A percentile compares a stretch with the other conserved stretches of the same genome.
These are phyloP conservation scores for Carcinoscorpius rotundicauda DNA, from an alignment of 1,140 invertebrate species.

Conservation along the genomic window DNA sequence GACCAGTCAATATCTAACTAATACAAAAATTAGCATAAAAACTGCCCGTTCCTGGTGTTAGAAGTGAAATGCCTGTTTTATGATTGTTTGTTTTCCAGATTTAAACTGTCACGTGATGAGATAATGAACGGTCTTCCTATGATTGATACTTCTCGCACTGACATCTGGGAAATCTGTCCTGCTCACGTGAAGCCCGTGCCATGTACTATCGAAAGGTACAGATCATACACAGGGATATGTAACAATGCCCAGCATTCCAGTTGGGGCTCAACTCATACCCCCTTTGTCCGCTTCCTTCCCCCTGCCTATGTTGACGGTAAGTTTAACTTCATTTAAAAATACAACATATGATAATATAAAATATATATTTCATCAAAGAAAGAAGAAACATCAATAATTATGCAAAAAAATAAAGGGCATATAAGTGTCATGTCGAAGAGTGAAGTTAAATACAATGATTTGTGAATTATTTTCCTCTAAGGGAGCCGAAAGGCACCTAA, in stretches of 20 bases:
- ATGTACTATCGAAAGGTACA: slow-evolving; percentile 52
- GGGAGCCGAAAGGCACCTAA: too few species aligned
- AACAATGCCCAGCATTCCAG: slow-evolving; percentile 80
- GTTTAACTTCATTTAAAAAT: neutral
- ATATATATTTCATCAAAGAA: too few species aligned
- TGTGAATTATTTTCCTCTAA: too few species aligned
- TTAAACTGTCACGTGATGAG: slow-evolving; percentile 70
- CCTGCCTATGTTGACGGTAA: slow-evolving; percentile 27
- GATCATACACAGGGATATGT: slow-evolving; percentile 76
- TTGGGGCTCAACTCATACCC: slow-evolving; percentile 71
- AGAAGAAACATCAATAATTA: too few species aligned
- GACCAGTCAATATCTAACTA: too few species aligned
- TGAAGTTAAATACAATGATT: too few species aligned
- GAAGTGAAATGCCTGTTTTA: too few species aligned
- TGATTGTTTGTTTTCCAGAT: slow-evolving; percentile 40
- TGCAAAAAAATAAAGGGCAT: too few species aligned
- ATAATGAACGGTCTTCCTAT: slow-evolving; percentile 73
- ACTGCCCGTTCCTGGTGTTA: too few species aligned
- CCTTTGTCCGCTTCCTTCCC: slow-evolving; percentile 43
- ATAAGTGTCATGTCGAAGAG: too few species aligned
- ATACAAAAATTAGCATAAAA: too few species aligned
- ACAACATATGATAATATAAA: too few species aligned
- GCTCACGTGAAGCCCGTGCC: slow-evolving; percentile 71
- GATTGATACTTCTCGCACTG: slow-evolving; percentile 76
- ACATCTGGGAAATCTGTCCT: slow-evolving; percentile 70